Conservation (phyloP, 53 echinoderm and acorn worm genomes). For the Antedon mediterranea region DNA sequence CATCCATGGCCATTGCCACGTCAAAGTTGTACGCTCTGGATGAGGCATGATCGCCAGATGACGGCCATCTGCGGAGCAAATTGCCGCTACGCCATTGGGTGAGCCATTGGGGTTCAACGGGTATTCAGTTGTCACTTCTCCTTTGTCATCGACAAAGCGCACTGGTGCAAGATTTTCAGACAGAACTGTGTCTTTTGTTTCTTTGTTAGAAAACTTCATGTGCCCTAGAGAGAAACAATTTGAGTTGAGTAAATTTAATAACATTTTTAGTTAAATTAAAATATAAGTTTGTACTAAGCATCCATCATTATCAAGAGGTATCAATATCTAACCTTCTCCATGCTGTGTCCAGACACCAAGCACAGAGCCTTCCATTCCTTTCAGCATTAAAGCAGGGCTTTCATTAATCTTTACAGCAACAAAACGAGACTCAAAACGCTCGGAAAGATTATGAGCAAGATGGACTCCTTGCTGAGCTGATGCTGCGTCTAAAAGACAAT, state of each 20-base stretch:
- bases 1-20: slow-evolving; percentile 99
- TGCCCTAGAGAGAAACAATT: slow-evolving; percentile 57
- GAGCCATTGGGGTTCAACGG: slow-evolving; percentile 96
- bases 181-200: slow-evolving; percentile 23
- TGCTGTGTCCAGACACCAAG: slow-evolving; percentile 93
- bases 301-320: too few species aligned
- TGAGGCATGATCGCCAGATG: slow-evolving; percentile 97
- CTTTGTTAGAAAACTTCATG: slow-evolving; percentile 67
- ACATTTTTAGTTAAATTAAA: too few species aligned
- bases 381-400: slow-evolving; percentile 67
- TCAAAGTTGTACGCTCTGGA: slow-evolving; percentile 73
- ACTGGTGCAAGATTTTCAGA: slow-evolving; percentile 38
- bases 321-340: slow-evolving; percentile 60
- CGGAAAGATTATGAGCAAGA: slow-evolving; percentile 69
- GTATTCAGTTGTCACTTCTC: slow-evolving; percentile 65
- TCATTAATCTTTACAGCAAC: slow-evolving; percentile 48
- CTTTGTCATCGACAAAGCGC: slow-evolving; percentile 69
- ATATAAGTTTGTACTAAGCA: too few species aligned
- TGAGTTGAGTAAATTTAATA: too few species aligned
- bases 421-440: slow-evolving; percentile 85
- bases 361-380: slow-evolving; percentile 79
- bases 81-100: slow-evolving; percentile 67
- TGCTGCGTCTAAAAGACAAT: slow-evolving; percentile 12
- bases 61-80: slow-evolving; percentile 79
- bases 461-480: slow-evolving; percentile 53